Conservation (phyloP, 2,888 invertebrate genomes). For the Melanostoma scalare region DNA sequence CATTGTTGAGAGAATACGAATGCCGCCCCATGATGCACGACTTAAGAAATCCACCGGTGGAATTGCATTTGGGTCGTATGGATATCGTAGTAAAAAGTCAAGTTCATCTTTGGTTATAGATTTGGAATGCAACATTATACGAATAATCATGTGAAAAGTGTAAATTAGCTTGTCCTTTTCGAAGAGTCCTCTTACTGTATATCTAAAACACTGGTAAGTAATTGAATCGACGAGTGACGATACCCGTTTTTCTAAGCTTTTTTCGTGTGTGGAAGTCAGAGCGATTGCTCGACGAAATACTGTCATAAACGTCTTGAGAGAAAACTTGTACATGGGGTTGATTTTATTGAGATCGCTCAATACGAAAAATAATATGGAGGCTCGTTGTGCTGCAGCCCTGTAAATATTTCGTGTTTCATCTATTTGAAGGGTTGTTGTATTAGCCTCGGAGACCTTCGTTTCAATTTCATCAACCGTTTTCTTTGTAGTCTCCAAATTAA, state of each 20-base stretch:
- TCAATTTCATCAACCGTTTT: conserved; percentile 95
- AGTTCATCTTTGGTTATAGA: conserved; percentile 88
- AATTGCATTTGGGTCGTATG: conserved; percentile 86
- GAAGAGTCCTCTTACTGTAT: conserved; percentile 95
- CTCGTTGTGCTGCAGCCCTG: conserved; percentile 91
- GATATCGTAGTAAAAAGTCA: conserved; percentile 94
- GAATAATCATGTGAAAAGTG: conserved; percentile 92
- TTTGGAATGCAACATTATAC: conserved; percentile 82
- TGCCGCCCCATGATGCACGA: conserved; percentile 91
- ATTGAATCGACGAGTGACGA: conserved; percentile 91
- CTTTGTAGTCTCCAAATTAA: conserved; percentile 96
- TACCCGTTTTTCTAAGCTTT: conserved; percentile 88
- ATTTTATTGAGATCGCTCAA: conserved; percentile 95
- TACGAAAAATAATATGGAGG: conserved; percentile 96
- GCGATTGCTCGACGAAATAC: conserved; percentile 94
- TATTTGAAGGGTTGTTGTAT: conserved; percentile 93
- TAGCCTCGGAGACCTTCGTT: conserved; percentile 92
- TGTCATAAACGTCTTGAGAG: conserved; percentile 95
- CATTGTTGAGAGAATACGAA: conserved; percentile 89
- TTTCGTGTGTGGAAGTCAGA: conserved; percentile 85
- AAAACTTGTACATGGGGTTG: conserved; percentile 97
- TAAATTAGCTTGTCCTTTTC: conserved; percentile 96
- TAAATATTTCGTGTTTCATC: conserved; percentile 96
- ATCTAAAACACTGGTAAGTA: conserved; percentile 92
- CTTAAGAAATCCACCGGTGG: conserved; percentile 93